Evolutionary conservation across 2,113 vertebrate species (phyloP).

Genomic region (Gila orcuttii): DNA sequence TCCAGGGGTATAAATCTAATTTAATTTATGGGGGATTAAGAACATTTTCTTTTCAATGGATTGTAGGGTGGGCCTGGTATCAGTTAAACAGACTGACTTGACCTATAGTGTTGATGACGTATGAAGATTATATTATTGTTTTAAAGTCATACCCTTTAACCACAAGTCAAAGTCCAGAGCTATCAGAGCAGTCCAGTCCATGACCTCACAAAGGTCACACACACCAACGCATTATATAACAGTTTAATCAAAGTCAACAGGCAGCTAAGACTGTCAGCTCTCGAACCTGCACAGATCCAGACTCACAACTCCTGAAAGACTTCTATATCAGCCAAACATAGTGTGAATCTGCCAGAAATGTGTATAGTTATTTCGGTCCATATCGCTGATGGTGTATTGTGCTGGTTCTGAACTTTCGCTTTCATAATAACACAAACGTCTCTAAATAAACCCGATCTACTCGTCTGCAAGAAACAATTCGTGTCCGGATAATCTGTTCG

Average conservation of each 20-base stretch:
- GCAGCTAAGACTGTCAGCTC: not conserved
- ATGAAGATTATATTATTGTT: not conserved
- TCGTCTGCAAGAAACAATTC: not conserved
- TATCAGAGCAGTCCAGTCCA: not conserved
- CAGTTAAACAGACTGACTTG: not conserved
- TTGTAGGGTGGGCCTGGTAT: not conserved
- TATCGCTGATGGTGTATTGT: not conserved
- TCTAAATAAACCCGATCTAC: not conserved
- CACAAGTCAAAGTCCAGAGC: constrained; percentile 27
- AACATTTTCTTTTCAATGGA: not conserved
- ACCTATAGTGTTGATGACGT: not conserved
- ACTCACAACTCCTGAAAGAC: not conserved
- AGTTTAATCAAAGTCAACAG: constrained; percentile 6
- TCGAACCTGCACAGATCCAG: not conserved
- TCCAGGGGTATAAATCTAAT: not conserved
- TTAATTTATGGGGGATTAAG: not conserved
- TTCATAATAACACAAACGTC: not conserved
- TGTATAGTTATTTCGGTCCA: not conserved
- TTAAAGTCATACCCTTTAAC: not conserved
- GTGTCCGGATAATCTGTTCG: not conserved
- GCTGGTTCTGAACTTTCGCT: constrained; percentile 7
- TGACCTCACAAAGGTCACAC: not conserved
- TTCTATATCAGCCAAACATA: not conserved
- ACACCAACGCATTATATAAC: constrained; percentile 28
- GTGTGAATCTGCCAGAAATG: not conserved